A percentile compares a stretch with the other conserved stretches of the same genome.
These are phyloP conservation scores for Pholis gunnellus DNA, from an alignment of 2,113 vertebrate species.

Conservation along the genomic window DNA sequence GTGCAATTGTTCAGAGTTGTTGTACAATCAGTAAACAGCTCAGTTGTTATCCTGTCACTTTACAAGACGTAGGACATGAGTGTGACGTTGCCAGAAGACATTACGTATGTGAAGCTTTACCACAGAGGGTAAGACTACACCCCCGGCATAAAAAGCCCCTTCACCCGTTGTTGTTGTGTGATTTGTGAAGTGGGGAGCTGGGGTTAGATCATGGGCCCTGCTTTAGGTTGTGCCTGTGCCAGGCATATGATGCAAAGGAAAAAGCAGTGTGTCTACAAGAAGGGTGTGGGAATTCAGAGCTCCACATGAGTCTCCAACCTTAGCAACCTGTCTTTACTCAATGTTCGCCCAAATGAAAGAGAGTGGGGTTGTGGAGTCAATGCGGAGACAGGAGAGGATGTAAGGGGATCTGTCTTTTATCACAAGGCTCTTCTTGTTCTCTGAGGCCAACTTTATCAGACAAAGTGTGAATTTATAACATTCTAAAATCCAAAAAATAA, in stretches of 20 bases:
- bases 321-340: constrained; percentile 77
- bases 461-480: not conserved
- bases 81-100: constrained; percentile 64
- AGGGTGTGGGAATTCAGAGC: constrained; percentile 74
- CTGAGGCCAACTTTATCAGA: constrained; percentile 27
- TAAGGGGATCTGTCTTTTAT: constrained; percentile 71
- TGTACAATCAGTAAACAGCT: constrained; percentile 65
- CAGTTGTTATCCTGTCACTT: constrained; percentile 67
- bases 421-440: constrained; percentile 51
- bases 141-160: constrained; percentile 64
- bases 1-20: constrained; percentile 52
- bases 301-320: constrained; percentile 55
- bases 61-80: constrained; percentile 64
- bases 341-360: constrained; percentile 57
- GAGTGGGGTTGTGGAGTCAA: constrained; percentile 33
- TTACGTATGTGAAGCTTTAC: constrained; percentile 66
- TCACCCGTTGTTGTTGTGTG: constrained; percentile 62
- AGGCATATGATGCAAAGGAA: constrained; percentile 76
- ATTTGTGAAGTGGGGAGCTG: constrained; percentile 70
- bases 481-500: not conserved
- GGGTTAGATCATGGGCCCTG: constrained; percentile 65
- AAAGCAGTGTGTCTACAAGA: constrained; percentile 50
- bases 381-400: constrained; percentile 64
- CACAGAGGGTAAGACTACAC: constrained; percentile 54
- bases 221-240: constrained; percentile 52